Base-by-base conservation (phyloP, 2,113 vertebrate genomes). In the Lagopus muta region DNA sequence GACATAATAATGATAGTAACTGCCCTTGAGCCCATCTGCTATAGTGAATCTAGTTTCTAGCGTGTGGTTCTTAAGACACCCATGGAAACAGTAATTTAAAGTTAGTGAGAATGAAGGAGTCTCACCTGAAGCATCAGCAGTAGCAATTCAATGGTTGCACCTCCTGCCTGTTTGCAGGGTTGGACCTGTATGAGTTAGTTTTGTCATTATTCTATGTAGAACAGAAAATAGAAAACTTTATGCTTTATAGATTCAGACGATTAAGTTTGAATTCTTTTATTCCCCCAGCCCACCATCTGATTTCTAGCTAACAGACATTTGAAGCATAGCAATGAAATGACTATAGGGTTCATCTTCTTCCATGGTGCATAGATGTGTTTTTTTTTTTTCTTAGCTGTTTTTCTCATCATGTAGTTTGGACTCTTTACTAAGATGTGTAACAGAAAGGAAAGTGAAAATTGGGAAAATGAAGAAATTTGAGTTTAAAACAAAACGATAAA, bases 341-440 rank as follows among this genome's bases (percentile, higher is more conserved):
- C 52, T 42, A 14, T 13, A 34, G 54, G 42, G 50, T 1, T 34
- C 30, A 79, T 82, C 40, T 42, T 76, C 69, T 85, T 92, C 85
- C 38, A 21, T 47, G n/a, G 64, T 66, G 36, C 47, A 38, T 60
- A 95, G 54, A 82, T 89, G 64, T 70, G 72, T 66, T 1, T 16
- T 89, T 84, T 38, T 11, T 40, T 12, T 55, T 85, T 47, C 78
- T 82, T 62, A 82, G 64, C 85, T 91, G 75, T 73, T 57, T 67
- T 91, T 96, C 79, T 89, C 89, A 92, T 93, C 60, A 80, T 50
- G 64, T 87, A 79, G 24, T 54, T 73, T 73, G 86, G 16, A 66
- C 13, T 66, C 42, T 32, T 72, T 73, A 15, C 21, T 73, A 79
- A 82, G 24, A 70, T 76, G 21, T 42, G 18, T 58, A 88, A 85